Percentiles rank a stretch among this genome's conserved stretches.
phyloP scores from a whole-genome alignment of 2,888 invertebrate species.

The Ophion slaviceki region DNA sequence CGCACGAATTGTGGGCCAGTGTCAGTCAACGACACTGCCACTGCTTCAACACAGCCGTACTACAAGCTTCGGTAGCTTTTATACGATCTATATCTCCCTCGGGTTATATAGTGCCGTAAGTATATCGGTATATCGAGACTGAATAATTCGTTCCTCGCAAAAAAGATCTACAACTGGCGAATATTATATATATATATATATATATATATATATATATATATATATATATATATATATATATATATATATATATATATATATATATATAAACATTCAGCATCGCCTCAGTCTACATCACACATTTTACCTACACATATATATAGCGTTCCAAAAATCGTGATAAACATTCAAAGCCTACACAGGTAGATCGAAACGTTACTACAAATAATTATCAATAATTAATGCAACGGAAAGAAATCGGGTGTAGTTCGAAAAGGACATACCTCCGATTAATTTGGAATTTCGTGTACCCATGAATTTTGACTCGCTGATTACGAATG shows the following conservation, averaged over 20 bases:
- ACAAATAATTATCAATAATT: neutral
- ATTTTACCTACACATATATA: too few species aligned
- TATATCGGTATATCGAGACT: slow-evolving; percentile 17
- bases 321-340: neutral
- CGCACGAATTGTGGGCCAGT: slow-evolving; percentile 79
- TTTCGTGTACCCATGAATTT: too few species aligned
- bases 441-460: too few species aligned
- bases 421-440: too few species aligned
- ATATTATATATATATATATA: too few species aligned
- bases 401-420: neutral
- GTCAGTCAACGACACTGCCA: slow-evolving; percentile 78
- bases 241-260: too few species aligned
- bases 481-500: too few species aligned
- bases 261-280: too few species aligned
- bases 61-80: slow-evolving; percentile 30
- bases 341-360: neutral
- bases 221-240: too few species aligned
- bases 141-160: slow-evolving; percentile 2
- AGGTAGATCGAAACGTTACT: neutral
- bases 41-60: slow-evolving; percentile 10
- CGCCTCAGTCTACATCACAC: too few species aligned
- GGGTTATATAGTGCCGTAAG: neutral
- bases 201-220: too few species aligned
- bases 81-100: neutral
- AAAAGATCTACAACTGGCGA: neutral